Evolutionary conservation across 2,797 vertebrate genomes (phyloP), one percentile per base, ranked within the genome.

Genomic region (Arnoldichthys spilopterus): DNA sequence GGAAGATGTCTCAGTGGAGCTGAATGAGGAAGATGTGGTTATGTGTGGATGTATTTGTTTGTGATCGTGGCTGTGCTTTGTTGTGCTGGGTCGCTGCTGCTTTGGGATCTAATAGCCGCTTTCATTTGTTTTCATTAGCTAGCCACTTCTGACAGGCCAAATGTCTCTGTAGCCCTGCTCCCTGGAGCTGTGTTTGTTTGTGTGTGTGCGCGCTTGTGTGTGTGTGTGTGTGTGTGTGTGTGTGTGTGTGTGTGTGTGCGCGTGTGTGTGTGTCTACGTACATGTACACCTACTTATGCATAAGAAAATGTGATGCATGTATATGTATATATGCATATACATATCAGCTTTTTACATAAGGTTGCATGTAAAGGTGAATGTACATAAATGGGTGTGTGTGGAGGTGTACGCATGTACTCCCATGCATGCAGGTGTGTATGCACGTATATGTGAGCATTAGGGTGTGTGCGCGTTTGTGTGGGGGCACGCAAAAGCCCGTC

Each of bases 121-220:
- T 74, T 88, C 84, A 85, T 87, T 83, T 79, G 26, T 87, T 87
- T 88, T 85, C 83, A 88, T 90, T 82, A 85, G 81, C 72, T 83
- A 79, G 83, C 76, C 72, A 74, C 78, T 64, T 43, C 72, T 75
- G 85, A 74, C 80, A 87, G 87, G 88, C 86, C 82, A 79, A 89
- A 83, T 78, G 76, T 83, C 78, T 71, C 71, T 79, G 64, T 73
- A 75, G 66, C 49, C 67, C 45, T 34, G 71, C 62, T 82, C 80
- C 77, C 83, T 32, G 8, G 62, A 54, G 82, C 43, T 56, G 79
- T 56, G 22, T 67, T 71, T 69, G 72, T 37, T 37, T 69, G 32
- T 58, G 20, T 77, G 22, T 53, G 32, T 20, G 5, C 22, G 16
- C 34, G 34, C 34, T 3, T 24, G 20, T 26, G 67, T 34, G 80